phyloP scores from a whole-genome alignment of 1,140 invertebrate genomes.

The Linepithema humile region DNA sequence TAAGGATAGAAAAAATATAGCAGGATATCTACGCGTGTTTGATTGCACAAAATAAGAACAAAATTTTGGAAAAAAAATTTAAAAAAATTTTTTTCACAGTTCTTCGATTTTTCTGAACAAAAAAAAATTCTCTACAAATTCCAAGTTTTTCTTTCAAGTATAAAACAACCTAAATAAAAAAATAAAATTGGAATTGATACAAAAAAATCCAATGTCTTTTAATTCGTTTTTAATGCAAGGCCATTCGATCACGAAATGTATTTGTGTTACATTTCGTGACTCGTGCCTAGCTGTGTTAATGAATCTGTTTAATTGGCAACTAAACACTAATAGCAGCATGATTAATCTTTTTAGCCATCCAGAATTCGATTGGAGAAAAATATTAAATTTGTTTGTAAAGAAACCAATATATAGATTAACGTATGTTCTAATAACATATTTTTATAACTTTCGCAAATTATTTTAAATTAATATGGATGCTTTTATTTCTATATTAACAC shows the following conservation, averaged over 20 bases:
- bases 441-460: not conserved
- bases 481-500: not conserved
- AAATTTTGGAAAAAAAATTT: too few relatives aligned
- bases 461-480: not conserved
- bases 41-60: too few relatives aligned
- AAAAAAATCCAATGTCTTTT: not conserved
- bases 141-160: too few relatives aligned
- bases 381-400: too few relatives aligned
- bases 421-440: not conserved
- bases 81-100: too few relatives aligned
- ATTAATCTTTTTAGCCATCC: constrained; percentile 2
- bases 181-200: not conserved
- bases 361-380: constrained; percentile 1
- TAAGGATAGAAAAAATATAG: too few relatives aligned
- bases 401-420: too few relatives aligned
- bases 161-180: not conserved
- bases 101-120: too few relatives aligned
- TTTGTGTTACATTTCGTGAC: constrained; percentile 11
- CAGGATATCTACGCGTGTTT: too few relatives aligned
- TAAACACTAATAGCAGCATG: constrained; percentile 48
- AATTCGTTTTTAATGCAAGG: constrained; percentile 8
- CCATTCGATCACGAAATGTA: not conserved
- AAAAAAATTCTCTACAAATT: too few relatives aligned
- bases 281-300: constrained; percentile 54
- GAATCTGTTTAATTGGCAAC: constrained; percentile 61